A percentile compares a stretch with the other conserved stretches of the same genome.
phyloP scores from a whole-genome alignment of 2,888 invertebrate species.

The Macrophya alboannulata region DNA sequence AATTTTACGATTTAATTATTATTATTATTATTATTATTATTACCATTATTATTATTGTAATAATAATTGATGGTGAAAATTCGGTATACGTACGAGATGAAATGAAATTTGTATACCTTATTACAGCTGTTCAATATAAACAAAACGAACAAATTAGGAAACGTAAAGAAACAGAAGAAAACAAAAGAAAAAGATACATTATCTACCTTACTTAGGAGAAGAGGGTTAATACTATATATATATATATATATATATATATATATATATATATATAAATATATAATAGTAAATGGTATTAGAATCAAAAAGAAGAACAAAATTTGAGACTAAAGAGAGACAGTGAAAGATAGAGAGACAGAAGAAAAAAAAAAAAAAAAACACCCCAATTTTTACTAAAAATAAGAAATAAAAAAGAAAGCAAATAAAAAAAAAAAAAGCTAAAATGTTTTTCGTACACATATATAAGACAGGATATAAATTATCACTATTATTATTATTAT shows the following conservation, averaged over 20 bases:
- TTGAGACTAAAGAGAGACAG: not conserved
- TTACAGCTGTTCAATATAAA: not conserved
- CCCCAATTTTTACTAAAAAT: not conserved
- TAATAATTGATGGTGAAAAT: not conserved
- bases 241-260: too few relatives aligned
- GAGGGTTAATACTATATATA: too few relatives aligned
- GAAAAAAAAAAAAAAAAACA: not conserved
- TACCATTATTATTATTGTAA: too few relatives aligned
- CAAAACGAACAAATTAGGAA: not conserved
- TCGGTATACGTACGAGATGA: too few relatives aligned
- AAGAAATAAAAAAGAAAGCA: too few relatives aligned
- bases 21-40: not conserved
- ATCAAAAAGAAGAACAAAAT: not conserved
- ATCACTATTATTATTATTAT: constrained; percentile 21
- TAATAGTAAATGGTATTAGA: not conserved
- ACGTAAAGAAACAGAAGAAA: not conserved
- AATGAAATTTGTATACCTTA: not conserved
- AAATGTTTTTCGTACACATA: not conserved
- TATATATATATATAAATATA: too few relatives aligned
- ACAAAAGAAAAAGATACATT: not conserved
- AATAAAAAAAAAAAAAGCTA: not conserved
- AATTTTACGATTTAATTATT: not conserved
- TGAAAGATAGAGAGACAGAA: not conserved
- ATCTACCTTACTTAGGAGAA: too few relatives aligned
- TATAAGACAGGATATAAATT: not conserved